Evolutionary conservation across 2,113 vertebrate genomes (phyloP).

Genomic region (Rhodinocichla rosea): DNA sequence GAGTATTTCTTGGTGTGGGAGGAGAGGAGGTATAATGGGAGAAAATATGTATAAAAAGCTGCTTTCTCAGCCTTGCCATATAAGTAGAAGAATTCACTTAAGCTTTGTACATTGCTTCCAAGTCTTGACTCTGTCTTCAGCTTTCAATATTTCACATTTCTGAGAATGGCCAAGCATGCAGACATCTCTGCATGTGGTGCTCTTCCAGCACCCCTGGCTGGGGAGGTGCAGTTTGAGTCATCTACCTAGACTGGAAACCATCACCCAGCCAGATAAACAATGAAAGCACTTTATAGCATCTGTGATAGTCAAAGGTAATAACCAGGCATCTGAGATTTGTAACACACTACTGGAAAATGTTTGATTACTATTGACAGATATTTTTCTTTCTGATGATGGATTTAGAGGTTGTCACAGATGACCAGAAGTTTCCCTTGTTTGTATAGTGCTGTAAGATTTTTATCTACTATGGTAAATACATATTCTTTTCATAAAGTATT

Average conservation of each 20-base stretch:
- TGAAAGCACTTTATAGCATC: background rate
- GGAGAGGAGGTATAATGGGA: background rate
- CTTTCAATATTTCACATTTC: background rate
- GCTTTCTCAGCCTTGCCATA: conserved; percentile 9
- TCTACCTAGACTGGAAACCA: background rate
- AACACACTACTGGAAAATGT: background rate
- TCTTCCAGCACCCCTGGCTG: background rate
- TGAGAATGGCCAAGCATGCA: background rate
- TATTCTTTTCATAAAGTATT: background rate
- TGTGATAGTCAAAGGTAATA: background rate
- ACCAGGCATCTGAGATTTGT: background rate
- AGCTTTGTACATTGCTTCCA: background rate
- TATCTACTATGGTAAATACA: background rate
- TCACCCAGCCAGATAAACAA: background rate
- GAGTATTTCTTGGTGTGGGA: background rate
- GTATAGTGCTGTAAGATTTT: background rate
- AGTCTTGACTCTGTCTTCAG: background rate
- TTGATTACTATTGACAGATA: background rate
- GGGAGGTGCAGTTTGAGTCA: background rate
- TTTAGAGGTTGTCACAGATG: background rate
- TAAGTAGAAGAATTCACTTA: conserved; percentile 25
- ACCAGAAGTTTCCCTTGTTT: background rate
- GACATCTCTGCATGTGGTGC: background rate
- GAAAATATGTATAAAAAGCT: background rate
- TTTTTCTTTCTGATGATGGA: background rate